Percentiles rank a stretch among this genome's conserved stretches.
Evolutionary conservation across 2,113 vertebrate genomes (phyloP).

Genomic region (Rousettus leschenaultii): DNA sequence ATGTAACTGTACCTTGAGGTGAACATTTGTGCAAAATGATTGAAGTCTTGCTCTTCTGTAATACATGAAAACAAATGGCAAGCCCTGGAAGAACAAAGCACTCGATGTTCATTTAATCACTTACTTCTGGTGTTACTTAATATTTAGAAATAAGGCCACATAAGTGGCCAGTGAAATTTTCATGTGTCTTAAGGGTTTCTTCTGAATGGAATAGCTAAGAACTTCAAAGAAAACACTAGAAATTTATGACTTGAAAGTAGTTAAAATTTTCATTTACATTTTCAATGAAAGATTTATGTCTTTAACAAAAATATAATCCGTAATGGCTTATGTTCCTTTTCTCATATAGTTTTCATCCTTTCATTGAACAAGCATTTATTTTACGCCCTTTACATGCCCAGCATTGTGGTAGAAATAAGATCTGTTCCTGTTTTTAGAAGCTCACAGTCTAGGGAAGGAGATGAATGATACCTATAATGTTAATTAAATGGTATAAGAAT

Average conservation of each 20-base stretch:
- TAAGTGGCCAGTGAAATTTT: neutral
- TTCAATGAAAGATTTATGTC: neutral
- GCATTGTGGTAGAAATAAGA: neutral
- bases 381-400: neutral
- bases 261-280: neutral
- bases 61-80: neutral
- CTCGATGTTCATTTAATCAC: neutral
- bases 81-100: neutral
- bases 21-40: neutral
- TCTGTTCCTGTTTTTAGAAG: neutral
- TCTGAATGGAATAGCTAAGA: neutral
- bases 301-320: neutral
- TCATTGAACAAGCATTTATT: neutral
- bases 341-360: neutral
- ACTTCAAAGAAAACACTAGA: neutral
- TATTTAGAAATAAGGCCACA: neutral
- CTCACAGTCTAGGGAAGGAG: neutral
- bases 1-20: neutral
- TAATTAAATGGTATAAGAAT: neutral
- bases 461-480: neutral
- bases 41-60: neutral
- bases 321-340: neutral
- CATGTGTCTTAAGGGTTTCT: neutral
- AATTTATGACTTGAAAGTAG: neutral
- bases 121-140: neutral